Base-by-base conservation (phyloP, 2,113 vertebrate species). In the Notiomystis cincta region DNA sequence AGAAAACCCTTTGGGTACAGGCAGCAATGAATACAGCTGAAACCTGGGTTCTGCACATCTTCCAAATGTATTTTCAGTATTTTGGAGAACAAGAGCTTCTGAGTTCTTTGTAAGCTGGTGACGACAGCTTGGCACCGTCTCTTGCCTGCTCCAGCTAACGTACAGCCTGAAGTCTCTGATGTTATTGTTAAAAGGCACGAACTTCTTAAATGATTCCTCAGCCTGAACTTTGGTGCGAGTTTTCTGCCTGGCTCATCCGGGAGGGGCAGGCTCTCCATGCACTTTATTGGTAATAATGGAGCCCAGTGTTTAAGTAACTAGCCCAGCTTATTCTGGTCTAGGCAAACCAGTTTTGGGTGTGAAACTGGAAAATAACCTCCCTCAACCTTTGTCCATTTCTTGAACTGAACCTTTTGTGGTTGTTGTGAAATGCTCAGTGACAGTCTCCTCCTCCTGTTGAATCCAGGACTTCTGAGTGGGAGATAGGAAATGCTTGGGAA, bases 311-410 rank as follows among this genome's bases (percentile, higher is more conserved):
- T 96, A 94, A 91, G 82, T 93, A 95, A 96, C 92, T 88, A 86
- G 66, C 47, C 51, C 1, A 82, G 81, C 88, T 97, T 96, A 95
- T 90, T 96, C 88, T 95, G 77, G 94, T 88, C 95, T 95, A 91
- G 95, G 94, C 93, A 96, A 96, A 97, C 96, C 95, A 95, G 96
- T 96, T 97, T 92, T 92, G 88, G 89, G 94, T 58, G 94, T 95
- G 95, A 96, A 90, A 89, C 89, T 75, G 83, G 93, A 93, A 92
- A 97, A 95, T 97, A 95, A 93, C 83, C 86, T 96, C 50, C 35
- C 77, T 94, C 92, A 96, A 96, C 93, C 87, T 96, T 93, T 94
- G 87, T 89, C 80, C 70, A 45, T 96, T 96, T 97, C 84, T 86
- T 90, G 91, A 96, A 92, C 71, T 38, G 65, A 90, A 61, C 16